phyloP scores from a whole-genome alignment of 2,113 vertebrate species.

The Chaenogobius annularis region DNA sequence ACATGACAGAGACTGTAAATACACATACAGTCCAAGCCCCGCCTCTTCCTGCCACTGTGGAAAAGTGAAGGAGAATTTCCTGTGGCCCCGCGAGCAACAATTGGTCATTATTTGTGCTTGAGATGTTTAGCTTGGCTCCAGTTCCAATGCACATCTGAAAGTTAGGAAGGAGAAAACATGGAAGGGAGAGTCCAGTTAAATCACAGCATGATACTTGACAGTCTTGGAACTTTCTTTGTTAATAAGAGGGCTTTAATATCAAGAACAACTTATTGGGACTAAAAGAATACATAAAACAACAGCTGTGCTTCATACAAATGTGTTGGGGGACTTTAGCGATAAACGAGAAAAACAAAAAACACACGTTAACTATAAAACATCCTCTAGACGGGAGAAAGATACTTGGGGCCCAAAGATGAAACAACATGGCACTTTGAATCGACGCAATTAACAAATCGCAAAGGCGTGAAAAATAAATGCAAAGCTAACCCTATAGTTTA shows the following conservation, averaged over 20 bases:
- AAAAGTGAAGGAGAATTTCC: neutral
- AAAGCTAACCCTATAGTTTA: too few species aligned
- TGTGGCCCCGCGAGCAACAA: neutral
- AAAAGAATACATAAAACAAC: too few species aligned
- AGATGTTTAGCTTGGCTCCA: slow-evolving; percentile 1
- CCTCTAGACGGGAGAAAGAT: too few species aligned
- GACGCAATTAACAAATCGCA: too few species aligned
- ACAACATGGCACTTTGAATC: too few species aligned
- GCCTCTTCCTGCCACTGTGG: slow-evolving; percentile 1
- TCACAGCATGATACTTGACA: neutral
- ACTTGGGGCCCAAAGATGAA: too few species aligned
- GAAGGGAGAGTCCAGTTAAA: slow-evolving; percentile 1
- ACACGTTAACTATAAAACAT: too few species aligned
- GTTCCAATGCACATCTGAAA: neutral
- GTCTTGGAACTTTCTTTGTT: neutral
- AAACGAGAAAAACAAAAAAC: too few species aligned
- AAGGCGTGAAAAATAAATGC: too few species aligned
- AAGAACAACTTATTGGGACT: neutral
- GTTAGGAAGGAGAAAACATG: neutral
- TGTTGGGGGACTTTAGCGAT: too few species aligned
- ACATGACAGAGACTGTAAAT: neutral
- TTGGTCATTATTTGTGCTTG: neutral
- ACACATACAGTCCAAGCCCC: neutral
- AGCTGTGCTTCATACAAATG: too few species aligned
- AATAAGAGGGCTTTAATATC: neutral